A percentile compares a stretch with the other conserved stretches of the same genome.
phyloP scores from a whole-genome alignment of 1,140 invertebrate genomes.

The Pseudomyrmex concolor region DNA sequence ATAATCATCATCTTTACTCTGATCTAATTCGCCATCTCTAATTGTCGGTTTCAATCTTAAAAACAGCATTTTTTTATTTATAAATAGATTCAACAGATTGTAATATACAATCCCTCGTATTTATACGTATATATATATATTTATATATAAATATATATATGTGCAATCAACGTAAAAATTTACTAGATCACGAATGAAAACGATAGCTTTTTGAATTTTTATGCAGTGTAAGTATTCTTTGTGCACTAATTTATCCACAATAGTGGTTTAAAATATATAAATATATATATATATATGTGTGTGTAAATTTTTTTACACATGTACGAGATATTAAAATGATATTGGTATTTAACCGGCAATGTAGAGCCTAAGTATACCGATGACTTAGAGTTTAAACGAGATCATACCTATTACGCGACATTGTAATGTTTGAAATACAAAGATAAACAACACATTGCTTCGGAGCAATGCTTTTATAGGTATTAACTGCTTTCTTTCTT shows the following conservation, averaged over 20 bases:
- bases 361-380: constrained; percentile 17
- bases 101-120: constrained; percentile 70
- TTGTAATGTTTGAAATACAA: constrained; percentile 34
- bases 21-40: constrained; percentile 38
- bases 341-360: constrained; percentile 19
- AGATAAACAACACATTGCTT: constrained; percentile 1
- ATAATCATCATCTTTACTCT: constrained; percentile 54
- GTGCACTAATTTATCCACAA: constrained; percentile 49
- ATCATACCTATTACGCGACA: neutral
- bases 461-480: neutral
- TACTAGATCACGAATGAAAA: constrained; percentile 37
- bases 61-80: constrained; percentile 61
- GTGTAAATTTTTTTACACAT: constrained; percentile 45
- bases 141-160: constrained; percentile 44
- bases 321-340: constrained; percentile 38
- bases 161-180: constrained; percentile 59
- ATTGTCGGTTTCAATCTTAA: constrained; percentile 62
- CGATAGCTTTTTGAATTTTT: constrained; percentile 20
- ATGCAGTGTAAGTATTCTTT: constrained; percentile 36
- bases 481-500: neutral
- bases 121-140: constrained; percentile 29
- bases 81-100: constrained; percentile 70
- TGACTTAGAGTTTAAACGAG: constrained; percentile 19
- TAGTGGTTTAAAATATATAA: constrained; percentile 28
- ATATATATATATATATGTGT: no score